Base-by-base conservation (phyloP, 2,113 vertebrate genomes). In the Halichoeres trimaculatus region DNA sequence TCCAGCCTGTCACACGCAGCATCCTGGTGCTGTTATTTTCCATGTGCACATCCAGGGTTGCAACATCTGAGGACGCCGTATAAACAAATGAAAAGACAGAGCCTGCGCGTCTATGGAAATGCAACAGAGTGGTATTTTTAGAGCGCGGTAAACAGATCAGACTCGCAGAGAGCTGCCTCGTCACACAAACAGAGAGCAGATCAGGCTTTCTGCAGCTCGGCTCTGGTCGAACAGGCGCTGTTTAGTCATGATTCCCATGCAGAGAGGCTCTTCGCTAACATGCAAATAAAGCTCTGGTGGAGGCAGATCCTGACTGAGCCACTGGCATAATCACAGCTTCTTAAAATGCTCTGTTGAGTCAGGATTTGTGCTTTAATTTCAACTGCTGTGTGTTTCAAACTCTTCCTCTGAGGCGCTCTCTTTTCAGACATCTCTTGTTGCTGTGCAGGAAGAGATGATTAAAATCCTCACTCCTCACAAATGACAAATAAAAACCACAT, bases 121-220 rank as follows among this genome's bases (percentile, higher is more conserved):
- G 70, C 76, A 81, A 63, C 80, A 74, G 20, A 41, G 59, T 64
- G 74, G 75, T 90, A 86, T 89, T 91, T 89, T 85, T 83, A 79
- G 85, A 81, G 52, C 30, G 41, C 48, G n/a, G 87, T 83, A 83
- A 86, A 88, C 89, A 87, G 73, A 82, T 76, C 24, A 23, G 80
- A 69, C 61, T 83, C 36, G 34, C 40, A 66, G 61, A 68, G 70
- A 58, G 58, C 76, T 69, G 72, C 73, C 53, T 68, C 72, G 43
- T 76, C 81, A 73, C 60, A 85, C 81, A 87, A 85, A 86, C 74
- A 84, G 5, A 84, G 52, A 74, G 66, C 82, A 90, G 84, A 85
- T 78, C 56, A 43, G 48, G 73, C 60, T 67, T 73, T 51, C 51
- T 59, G 76, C 43, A 63, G 2, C 71, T 70, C 36, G 8, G n/a